Percentiles rank a stretch among this genome's conserved stretches.
Evolutionary conservation across 2,888 invertebrate species (phyloP).

Genomic region (Polydrusus pterygomalis): DNA sequence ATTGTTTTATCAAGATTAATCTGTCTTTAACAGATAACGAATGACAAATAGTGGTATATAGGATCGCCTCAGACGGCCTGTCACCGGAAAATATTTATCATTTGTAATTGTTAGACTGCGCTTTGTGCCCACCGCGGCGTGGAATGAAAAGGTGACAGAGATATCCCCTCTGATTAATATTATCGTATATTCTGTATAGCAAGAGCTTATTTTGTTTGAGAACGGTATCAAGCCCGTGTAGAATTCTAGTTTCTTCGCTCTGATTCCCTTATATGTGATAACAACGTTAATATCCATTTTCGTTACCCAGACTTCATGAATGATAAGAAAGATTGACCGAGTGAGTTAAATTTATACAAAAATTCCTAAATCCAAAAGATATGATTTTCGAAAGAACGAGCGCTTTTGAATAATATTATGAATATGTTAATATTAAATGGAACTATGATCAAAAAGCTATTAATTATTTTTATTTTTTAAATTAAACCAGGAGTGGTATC

Average conservation of each 20-base stretch:
- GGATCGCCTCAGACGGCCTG: conserved; percentile 37
- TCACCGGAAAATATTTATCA: conserved; percentile 54
- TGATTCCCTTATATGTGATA: conserved; percentile 6
- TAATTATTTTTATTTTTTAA: too few relatives aligned
- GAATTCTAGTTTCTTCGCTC: conserved; percentile 18
- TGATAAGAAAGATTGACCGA: neutral
- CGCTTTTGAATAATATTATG: too few relatives aligned
- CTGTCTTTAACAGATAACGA: conserved; percentile 62
- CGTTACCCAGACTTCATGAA: neutral
- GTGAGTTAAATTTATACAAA: too few relatives aligned
- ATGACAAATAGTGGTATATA: conserved; percentile 59
- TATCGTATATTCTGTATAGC: conserved; percentile 32
- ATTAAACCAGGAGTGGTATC: too few relatives aligned
- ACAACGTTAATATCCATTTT: neutral
- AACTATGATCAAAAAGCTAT: too few relatives aligned
- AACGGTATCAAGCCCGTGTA: neutral
- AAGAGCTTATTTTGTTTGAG: conserved; percentile 23
- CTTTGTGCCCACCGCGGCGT: conserved; percentile 42
- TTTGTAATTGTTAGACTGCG: conserved; percentile 50
- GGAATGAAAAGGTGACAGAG: conserved; percentile 41
- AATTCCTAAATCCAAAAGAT: too few relatives aligned
- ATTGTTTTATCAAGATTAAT: conserved; percentile 63
- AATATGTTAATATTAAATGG: too few relatives aligned
- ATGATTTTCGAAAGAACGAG: too few relatives aligned
- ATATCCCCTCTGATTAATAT: conserved; percentile 50